These are phyloP conservation scores for Helicorthomorpha holstii DNA, from an alignment of 1,140 invertebrate genomes.

Conservation along the genomic window DNA sequence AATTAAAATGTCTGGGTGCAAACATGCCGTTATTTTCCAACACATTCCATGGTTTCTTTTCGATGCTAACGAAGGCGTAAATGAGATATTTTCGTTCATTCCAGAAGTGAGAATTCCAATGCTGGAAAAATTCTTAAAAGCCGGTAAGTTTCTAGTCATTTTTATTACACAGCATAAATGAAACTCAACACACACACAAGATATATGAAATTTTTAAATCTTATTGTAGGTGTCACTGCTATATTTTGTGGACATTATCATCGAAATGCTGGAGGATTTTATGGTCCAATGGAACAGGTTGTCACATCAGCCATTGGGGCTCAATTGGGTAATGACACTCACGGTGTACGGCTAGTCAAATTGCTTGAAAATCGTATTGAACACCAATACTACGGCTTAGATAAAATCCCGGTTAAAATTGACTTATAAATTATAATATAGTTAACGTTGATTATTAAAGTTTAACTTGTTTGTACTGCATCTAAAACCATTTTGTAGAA, in stretches of 20 bases:
- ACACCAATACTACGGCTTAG: constrained; percentile 24
- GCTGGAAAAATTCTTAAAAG: constrained; percentile 27
- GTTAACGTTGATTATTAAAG: too few relatives aligned
- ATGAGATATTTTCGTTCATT: constrained; percentile 27
- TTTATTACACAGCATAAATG: background rate
- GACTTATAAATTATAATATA: too few relatives aligned
- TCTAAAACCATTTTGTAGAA: too few relatives aligned
- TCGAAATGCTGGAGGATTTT: constrained; percentile 31
- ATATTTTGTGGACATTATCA: constrained; percentile 40
- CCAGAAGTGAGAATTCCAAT: constrained; percentile 23
- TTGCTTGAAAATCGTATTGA: constrained; percentile 21
- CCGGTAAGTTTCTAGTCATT: constrained; percentile 22
- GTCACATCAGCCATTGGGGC: constrained; percentile 35
- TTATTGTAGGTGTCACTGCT: constrained; percentile 26
- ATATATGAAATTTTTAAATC: background rate
- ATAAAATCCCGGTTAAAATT: constrained; percentile 12
- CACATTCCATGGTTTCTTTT: constrained; percentile 37
- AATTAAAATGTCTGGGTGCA: constrained; percentile 12
- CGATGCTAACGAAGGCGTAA: constrained; percentile 23
- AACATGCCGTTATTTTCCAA: constrained; percentile 33
- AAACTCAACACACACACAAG: background rate
- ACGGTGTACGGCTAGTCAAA: constrained; percentile 31
- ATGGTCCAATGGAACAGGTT: constrained; percentile 29
- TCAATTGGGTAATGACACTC: constrained; percentile 27
- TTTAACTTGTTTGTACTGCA: too few relatives aligned